Percentiles rank a stretch among this genome's conserved stretches.
These are phyloP conservation scores for Pachypanchax playfairii DNA, from an alignment of 2,113 vertebrate species.

Conservation along the genomic window DNA sequence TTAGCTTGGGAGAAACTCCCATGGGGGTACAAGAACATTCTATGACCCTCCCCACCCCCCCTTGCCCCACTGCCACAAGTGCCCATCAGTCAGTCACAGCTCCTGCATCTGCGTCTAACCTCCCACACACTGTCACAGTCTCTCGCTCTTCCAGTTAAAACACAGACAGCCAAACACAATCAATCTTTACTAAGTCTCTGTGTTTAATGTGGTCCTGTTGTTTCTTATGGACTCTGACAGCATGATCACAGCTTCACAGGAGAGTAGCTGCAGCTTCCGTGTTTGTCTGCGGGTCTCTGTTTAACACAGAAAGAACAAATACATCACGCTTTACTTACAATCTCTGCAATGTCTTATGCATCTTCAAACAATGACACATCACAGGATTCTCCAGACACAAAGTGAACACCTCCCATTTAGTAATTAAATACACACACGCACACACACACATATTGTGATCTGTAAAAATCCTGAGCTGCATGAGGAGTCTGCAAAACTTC, in stretches of 20 bases:
- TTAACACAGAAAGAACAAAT: conserved; percentile 14
- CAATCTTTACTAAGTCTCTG: conserved; percentile 63
- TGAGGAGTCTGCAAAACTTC: conserved; percentile 42
- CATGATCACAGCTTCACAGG: conserved; percentile 23
- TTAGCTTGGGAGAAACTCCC: conserved; percentile 19
- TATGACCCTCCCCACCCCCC: neutral
- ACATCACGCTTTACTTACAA: conserved; percentile 14
- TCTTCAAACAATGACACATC: conserved; percentile 38
- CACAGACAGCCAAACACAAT: conserved; percentile 59
- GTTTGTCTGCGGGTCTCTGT: neutral
- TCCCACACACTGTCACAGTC: conserved; percentile 58
- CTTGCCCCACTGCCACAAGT: conserved; percentile 31
- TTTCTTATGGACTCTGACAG: conserved; percentile 70
- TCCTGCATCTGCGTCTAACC: conserved; percentile 52
- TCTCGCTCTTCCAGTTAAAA: conserved; percentile 52
- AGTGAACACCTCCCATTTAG: conserved; percentile 48
- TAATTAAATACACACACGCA: conserved; percentile 13
- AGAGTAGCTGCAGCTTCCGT: neutral
- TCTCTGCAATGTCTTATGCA: conserved; percentile 28
- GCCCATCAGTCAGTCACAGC: conserved; percentile 68
- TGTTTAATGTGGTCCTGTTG: conserved; percentile 67
- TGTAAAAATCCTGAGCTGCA: conserved; percentile 31
- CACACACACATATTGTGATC: conserved; percentile 7
- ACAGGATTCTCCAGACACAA: conserved; percentile 23
- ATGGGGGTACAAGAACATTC: conserved; percentile 28